Evolutionary conservation across 1,140 invertebrate species (phyloP).

Genomic region (Forficula auricularia): DNA sequence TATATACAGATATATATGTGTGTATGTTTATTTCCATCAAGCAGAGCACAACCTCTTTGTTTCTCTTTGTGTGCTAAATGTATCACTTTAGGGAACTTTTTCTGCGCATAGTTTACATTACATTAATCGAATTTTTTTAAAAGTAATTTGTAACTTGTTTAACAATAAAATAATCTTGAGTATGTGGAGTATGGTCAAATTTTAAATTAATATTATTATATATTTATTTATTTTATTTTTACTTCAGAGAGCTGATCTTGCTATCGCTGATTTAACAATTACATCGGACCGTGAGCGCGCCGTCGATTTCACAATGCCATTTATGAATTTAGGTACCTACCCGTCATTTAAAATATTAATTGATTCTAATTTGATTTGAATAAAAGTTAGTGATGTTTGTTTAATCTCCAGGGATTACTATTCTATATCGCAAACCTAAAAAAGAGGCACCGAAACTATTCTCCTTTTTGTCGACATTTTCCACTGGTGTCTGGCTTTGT

Average conservation of each 20-base stretch:
- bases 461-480: slow-evolving; percentile 78
- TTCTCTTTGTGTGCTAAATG: too few relatives aligned
- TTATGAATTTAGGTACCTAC: slow-evolving; percentile 37
- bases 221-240: slow-evolving; percentile 11
- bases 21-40: too few relatives aligned
- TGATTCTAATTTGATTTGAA: too few relatives aligned
- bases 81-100: neutral
- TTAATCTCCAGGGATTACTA: slow-evolving; percentile 42
- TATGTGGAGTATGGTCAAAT: too few relatives aligned
- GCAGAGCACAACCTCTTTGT: too few relatives aligned
- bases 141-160: too few relatives aligned
- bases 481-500: slow-evolving; percentile 62
- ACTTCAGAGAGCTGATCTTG: slow-evolving; percentile 34
- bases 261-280: slow-evolving; percentile 34
- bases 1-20: too few relatives aligned
- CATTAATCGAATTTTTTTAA: too few relatives aligned
- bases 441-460: slow-evolving; percentile 64
- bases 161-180: too few relatives aligned
- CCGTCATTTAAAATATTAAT: too few relatives aligned
- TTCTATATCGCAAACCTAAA: slow-evolving; percentile 62
- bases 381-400: too few relatives aligned
- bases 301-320: slow-evolving; percentile 37
- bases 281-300: slow-evolving; percentile 30
- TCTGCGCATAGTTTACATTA: neutral
- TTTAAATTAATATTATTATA: too few relatives aligned